These are phyloP conservation scores for Ailuropoda melanoleuca DNA, from an alignment of 2,113 vertebrate species.

Conservation along the genomic window DNA sequence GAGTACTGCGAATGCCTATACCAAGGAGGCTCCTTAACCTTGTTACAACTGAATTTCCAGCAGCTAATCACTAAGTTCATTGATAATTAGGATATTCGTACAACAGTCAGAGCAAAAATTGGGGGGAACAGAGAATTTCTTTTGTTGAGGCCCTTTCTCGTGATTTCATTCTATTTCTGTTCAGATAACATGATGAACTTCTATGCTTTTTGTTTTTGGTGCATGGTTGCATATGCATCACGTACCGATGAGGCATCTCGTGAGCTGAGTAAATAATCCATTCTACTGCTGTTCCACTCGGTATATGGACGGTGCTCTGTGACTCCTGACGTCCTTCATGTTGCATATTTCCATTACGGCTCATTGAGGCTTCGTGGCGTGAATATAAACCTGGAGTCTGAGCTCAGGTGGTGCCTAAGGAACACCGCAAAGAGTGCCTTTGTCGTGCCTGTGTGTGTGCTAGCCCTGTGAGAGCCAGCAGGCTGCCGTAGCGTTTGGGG, in stretches of 20 bases:
- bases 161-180: conserved; percentile 55
- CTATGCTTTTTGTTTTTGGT: conserved; percentile 76
- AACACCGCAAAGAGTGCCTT: conserved; percentile 54
- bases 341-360: conserved; percentile 74
- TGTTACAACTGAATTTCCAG: not conserved
- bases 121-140: conserved; percentile 1
- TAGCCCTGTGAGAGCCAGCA: conserved; percentile 24
- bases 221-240: conserved; percentile 71
- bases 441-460: conserved; percentile 71
- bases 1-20: not conserved
- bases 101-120: not conserved
- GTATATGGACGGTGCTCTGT: conserved; percentile 77
- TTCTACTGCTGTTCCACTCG: conserved; percentile 69
- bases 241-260: conserved; percentile 71
- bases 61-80: not conserved
- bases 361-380: conserved; percentile 53
- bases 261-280: conserved; percentile 80
- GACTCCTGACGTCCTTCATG: conserved; percentile 77
- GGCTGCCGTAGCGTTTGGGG: conserved; percentile 53
- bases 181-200: conserved; percentile 38
- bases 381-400: conserved; percentile 59
- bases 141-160: not conserved
- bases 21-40: not conserved
- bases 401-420: conserved; percentile 51
- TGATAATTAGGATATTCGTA: not conserved